Evolutionary conservation across 2,797 vertebrate genomes (phyloP).

Genomic region (Martes flavigula): DNA sequence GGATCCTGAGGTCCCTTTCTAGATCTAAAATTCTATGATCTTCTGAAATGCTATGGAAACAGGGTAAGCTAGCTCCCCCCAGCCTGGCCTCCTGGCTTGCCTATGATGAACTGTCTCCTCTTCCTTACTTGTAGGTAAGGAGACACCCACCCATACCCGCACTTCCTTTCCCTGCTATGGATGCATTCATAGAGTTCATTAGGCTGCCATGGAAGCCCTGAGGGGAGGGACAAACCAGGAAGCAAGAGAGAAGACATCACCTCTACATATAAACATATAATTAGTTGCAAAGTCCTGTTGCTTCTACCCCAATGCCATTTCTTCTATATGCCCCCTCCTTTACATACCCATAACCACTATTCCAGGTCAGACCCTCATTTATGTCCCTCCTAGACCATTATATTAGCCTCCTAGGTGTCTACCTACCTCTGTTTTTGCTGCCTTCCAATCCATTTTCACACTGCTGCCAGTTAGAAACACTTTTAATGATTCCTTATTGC

Average conservation of each 20-base stretch:
- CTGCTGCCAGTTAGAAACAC: neutral
- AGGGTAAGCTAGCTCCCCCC: neutral
- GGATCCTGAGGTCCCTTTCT: neutral
- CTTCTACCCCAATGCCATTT: neutral
- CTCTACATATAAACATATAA: neutral
- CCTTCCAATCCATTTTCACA: neutral
- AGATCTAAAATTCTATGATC: neutral
- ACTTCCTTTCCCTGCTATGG: neutral
- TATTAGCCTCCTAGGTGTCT: neutral
- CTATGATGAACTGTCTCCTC: neutral
- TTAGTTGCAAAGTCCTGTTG: neutral
- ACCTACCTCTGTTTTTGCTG: neutral
- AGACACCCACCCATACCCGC: neutral
- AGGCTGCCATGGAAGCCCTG: neutral
- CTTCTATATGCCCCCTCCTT: neutral
- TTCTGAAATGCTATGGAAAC: neutral
- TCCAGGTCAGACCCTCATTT: neutral
- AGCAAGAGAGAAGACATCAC: neutral
- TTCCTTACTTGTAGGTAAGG: neutral
- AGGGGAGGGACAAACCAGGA: neutral
- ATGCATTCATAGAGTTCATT: neutral
- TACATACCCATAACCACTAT: neutral
- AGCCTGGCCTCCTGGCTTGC: neutral
- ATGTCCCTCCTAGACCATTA: neutral
- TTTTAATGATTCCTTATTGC: neutral